Base-by-base conservation (phyloP, 2,888 invertebrate genomes). In the Amphimallon solstitiale region DNA sequence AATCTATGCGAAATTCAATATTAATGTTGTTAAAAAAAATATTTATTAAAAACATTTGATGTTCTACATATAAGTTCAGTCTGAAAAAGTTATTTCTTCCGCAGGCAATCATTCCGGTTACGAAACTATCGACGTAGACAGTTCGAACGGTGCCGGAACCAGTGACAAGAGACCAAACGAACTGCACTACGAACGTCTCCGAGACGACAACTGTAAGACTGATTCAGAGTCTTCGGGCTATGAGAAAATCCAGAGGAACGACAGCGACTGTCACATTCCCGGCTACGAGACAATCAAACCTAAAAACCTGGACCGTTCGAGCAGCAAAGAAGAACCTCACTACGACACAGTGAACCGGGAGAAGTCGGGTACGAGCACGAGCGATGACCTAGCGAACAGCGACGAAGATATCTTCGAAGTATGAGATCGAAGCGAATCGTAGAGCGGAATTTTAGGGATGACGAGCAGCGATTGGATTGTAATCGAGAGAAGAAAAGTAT, bases 171-270 rank as follows among this genome's bases (percentile, higher is more conserved):
- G 59, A 14, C 23, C n/a, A 71, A 83, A 81, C 66, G 90, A 90
- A 56, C 90, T 91, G 54, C 90, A 91, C 0, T 91, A 91, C 68
- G 91, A 91, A 75, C 86, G 86, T 72, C 82, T 90, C 10, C 74
- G 56, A 35, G 79, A 79, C 19, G 76, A 78, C 61, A 73, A 73
- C 45, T 70, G 69, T 40, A 75, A 72, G 65, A 78, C 74, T 7
- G 78, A 77, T 71, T 77, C 73, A 2, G 76, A 78, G 63, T 63
- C 73, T 35, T 73, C 76, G 0, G 74, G 73, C 17, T 77, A 76
- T 65, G 78, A 78, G 54, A 77, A 75, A 67, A 69, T 76, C 10
- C 70, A 74, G 19, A 40, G 56, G 6, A 46, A 43, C 7, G 34
- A 40, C 29, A 34, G 43, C 54, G 62, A 46, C 19, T 34, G 38